Percentiles rank a stretch among this genome's conserved stretches.
Evolutionary conservation across 2,797 vertebrate species (phyloP).

Genomic region (Anguilla megastoma): DNA sequence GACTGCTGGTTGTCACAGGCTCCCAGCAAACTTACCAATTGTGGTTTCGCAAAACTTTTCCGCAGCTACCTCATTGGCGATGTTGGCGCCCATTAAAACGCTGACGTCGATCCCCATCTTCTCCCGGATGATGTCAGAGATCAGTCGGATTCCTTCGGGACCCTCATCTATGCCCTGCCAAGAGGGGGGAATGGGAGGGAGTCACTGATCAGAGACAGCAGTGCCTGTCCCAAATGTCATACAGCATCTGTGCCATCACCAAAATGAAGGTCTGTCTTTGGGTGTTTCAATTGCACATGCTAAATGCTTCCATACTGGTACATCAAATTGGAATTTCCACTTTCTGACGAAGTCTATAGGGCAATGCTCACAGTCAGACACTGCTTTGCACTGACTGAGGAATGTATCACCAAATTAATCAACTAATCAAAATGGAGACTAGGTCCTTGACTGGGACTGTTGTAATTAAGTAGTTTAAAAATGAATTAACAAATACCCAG

Average conservation of each 20-base stretch:
- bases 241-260: not conserved
- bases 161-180: conserved; percentile 87
- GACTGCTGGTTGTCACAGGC: not conserved
- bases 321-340: not conserved
- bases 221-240: not conserved
- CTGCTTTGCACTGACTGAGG: not conserved
- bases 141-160: conserved; percentile 83
- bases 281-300: not conserved
- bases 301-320: not conserved
- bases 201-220: not conserved
- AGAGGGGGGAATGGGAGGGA: conserved; percentile 21
- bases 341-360: not conserved
- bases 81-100: conserved; percentile 92
- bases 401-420: not conserved
- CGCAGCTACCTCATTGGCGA: conserved; percentile 87
- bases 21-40: conserved; percentile 74
- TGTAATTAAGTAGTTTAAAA: not conserved
- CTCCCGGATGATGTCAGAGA: conserved; percentile 90
- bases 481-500: not conserved
- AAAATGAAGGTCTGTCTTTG: not conserved
- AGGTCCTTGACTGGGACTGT: not conserved
- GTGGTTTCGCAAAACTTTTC: conserved; percentile 93
- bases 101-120: conserved; percentile 91
- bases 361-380: not conserved
- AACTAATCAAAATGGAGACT: not conserved